Conservation (phyloP, 2,797 vertebrate species). For the Enteromius radiatus region DNA sequence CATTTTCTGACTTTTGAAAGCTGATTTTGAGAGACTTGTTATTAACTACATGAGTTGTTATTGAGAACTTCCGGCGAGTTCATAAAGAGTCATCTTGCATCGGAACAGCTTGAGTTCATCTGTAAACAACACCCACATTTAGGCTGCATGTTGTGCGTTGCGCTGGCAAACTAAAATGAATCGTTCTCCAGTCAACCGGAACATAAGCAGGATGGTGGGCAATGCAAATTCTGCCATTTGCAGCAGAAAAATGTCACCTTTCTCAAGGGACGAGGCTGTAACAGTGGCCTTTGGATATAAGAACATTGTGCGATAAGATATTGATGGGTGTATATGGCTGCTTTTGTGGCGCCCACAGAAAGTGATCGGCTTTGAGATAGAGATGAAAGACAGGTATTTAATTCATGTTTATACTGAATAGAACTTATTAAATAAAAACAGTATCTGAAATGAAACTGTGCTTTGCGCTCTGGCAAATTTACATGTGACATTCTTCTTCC, state of each 20-base stretch:
- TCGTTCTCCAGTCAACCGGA: not conserved
- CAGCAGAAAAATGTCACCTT: constrained; percentile 75
- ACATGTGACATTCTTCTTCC: not conserved
- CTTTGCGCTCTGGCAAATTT: not conserved
- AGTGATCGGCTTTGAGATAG: constrained; percentile 4
- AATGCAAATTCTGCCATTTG: constrained; percentile 75
- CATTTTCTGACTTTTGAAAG: constrained; percentile 1
- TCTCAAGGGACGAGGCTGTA: constrained; percentile 64
- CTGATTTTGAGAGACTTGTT: not conserved
- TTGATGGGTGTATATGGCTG: constrained; percentile 23
- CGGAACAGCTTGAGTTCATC: constrained; percentile 35
- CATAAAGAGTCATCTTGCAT: constrained; percentile 11
- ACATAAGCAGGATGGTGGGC: constrained; percentile 35
- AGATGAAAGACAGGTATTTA: not conserved
- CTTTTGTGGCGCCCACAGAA: not conserved
- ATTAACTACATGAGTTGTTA: constrained; percentile 14
- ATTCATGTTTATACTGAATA: not conserved
- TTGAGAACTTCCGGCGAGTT: constrained; percentile 1
- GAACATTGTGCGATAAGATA: constrained; percentile 39
- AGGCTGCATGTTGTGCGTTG: constrained; percentile 17
- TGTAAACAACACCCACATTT: constrained; percentile 30
- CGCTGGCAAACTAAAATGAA: not conserved
- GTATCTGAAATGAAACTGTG: not conserved
- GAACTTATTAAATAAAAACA: constrained; percentile 4
- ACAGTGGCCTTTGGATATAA: constrained; percentile 71